Evolutionary conservation across 2,113 vertebrate species (phyloP), one percentile per base, ranked within the genome.

Genomic region (Anhinga anhinga): DNA sequence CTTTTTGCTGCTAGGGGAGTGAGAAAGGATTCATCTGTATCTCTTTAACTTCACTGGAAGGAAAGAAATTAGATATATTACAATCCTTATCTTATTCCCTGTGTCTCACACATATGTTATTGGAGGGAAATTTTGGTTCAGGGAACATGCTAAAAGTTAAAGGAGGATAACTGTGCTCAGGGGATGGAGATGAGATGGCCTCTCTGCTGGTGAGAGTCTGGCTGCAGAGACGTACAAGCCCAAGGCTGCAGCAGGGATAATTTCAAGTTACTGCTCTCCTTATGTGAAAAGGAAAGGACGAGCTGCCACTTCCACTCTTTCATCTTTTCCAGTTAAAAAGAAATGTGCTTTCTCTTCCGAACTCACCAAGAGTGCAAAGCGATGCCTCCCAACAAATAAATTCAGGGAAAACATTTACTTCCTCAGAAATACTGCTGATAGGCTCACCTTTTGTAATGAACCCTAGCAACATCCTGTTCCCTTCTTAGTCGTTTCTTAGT

Each of bases 91-190:
- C 92, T 88, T 66, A 30, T 89, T 38, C 79, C 55, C 65, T 14
- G 42, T 55, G 83, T 47, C 72, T 88, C 52, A 34, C 71, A 58
- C 13, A 5, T 32, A 27, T 20, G n/a, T 40, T 86, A 4, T n/a
- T 21, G 45, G 52, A 93, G 34, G 52, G 76, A 77, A 71, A 44
- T 40, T 71, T 81, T 92, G n/a, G 90, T 93, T 95, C 92, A 86
- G 77, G 69, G 92, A 95, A 96, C 67, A 59, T 74, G 47, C 59
- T 79, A 93, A 79, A 97, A 95, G 86, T 88, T 92, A 92, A 81
- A 82, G 63, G 76, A 95, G 86, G 90, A 72, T 82, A 92, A 95
- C 23, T 34, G 72, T 88, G 65, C 86, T 65, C 79, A 50, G 69
- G 20, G 73, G 66, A 76, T 4, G 3, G 49, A 32, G 77, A 67